Evolutionary conservation across 2,797 vertebrate genomes (phyloP).

Genomic region (Heteromormyrus szaboi): DNA sequence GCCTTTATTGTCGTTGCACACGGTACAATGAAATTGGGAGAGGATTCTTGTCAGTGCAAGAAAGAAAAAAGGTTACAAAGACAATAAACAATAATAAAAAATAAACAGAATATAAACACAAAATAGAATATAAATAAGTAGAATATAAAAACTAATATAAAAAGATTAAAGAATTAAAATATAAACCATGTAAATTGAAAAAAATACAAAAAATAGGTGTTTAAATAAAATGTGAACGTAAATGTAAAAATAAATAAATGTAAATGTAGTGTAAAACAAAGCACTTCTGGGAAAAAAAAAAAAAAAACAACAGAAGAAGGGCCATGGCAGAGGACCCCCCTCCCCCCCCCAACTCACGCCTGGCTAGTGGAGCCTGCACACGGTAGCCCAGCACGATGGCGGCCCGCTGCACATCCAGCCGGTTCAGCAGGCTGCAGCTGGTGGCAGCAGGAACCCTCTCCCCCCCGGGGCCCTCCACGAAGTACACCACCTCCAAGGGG

Average conservation of each 20-base stretch:
- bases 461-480: conserved; percentile 80
- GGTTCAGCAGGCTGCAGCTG: conserved; percentile 80
- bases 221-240: background rate
- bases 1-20: background rate
- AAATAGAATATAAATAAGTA: background rate
- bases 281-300: background rate
- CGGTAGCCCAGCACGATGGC: conserved; percentile 91
- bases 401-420: conserved; percentile 82
- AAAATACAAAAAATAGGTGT: background rate
- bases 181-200: background rate
- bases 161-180: background rate
- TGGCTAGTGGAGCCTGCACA: conserved; percentile 78
- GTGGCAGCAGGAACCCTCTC: conserved; percentile 71
- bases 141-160: background rate
- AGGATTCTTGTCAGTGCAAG: background rate
- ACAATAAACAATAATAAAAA: background rate
- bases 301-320: background rate
- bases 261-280: background rate
- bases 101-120: background rate
- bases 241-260: background rate
- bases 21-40: background rate
- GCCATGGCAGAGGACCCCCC: background rate
- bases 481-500: conserved; percentile 86
- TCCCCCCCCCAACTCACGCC: conserved; percentile 69
- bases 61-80: background rate